These are phyloP conservation scores for Diabrotica virgifera DNA, from an alignment of 1,140 invertebrate genomes.

Conservation along the genomic window DNA sequence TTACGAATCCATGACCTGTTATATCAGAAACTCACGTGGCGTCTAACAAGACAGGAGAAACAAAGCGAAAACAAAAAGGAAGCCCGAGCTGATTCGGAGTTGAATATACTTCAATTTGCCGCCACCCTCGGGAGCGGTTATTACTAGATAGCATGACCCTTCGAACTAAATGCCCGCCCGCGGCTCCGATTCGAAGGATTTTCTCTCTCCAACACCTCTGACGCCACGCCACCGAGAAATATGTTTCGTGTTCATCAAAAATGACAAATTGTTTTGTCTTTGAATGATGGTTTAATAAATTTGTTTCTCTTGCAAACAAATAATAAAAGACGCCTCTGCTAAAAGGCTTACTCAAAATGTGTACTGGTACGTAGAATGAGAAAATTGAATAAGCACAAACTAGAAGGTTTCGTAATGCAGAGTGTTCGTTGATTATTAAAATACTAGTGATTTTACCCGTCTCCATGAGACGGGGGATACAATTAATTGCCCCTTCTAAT, in stretches of 20 bases:
- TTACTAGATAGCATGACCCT: slow-evolving; percentile 21
- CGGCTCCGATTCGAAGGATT: slow-evolving; percentile 10
- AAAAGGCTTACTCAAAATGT: no score
- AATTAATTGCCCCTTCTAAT: no score
- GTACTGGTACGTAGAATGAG: no score
- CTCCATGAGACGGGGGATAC: no score
- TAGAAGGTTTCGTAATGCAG: no score
- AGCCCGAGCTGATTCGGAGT: slow-evolving; percentile 4
- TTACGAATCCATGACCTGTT: no score
- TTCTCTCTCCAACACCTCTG: slow-evolving; percentile 1
- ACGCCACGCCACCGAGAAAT: slow-evolving; percentile 5
- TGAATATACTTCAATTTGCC: slow-evolving; percentile 17
- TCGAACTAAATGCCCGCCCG: slow-evolving; percentile 13
- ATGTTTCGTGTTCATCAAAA: slow-evolving; percentile 20
- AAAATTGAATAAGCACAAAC: no score
- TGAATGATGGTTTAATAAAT: slow-evolving; percentile 5
- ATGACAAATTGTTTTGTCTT: slow-evolving; percentile 20
- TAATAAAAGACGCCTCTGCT: background rate
- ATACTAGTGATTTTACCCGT: no score
- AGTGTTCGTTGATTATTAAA: no score
- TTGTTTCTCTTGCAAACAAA: background rate
- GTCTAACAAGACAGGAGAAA: background rate
- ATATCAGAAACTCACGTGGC: background rate
- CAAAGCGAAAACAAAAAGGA: slow-evolving; percentile 9
- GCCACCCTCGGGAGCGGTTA: slow-evolving; percentile 12